phyloP scores from a whole-genome alignment of 1,140 invertebrate genomes.

The Eubasilissa regina region DNA sequence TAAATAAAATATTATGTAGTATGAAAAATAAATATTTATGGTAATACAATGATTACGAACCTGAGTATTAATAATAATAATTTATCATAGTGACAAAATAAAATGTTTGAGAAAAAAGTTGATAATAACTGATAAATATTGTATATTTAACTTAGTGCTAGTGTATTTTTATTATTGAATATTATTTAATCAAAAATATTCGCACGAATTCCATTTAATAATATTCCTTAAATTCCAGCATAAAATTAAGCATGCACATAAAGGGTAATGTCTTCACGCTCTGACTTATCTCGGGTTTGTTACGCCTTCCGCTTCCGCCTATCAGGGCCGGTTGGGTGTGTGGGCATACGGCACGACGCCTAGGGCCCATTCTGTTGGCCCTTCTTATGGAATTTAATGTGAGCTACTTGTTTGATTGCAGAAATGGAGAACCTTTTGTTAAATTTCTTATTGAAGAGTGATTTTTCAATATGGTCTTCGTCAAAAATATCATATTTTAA shows the following conservation, averaged over 20 bases:
- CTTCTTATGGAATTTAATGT: slow-evolving; percentile 1
- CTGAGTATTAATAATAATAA: too few relatives aligned
- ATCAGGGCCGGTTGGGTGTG: not conserved
- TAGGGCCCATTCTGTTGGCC: not conserved
- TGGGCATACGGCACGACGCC: slow-evolving; percentile 20
- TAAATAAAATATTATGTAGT: too few relatives aligned
- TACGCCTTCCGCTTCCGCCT: slow-evolving; percentile 38
- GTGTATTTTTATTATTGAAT: too few relatives aligned
- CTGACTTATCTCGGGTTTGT: slow-evolving; percentile 23
- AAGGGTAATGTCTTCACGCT: slow-evolving; percentile 23
- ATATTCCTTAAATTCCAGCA: not conserved
- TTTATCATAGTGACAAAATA: too few relatives aligned
- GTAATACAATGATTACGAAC: too few relatives aligned
- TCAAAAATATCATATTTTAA: not conserved
- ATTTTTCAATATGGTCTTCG: not conserved
- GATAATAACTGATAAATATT: too few relatives aligned
- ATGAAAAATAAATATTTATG: too few relatives aligned
- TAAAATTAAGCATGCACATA: slow-evolving; percentile 23
- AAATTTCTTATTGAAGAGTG: not conserved
- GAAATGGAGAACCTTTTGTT: not conserved
- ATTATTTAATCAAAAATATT: too few relatives aligned
- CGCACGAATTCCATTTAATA: too few relatives aligned
- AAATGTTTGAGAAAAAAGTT: too few relatives aligned
- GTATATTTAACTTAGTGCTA: too few relatives aligned
- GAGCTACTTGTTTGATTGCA: slow-evolving; percentile 31